These are phyloP conservation scores for Bothrops jararaca DNA, from an alignment of 2,113 vertebrate genomes.

Conservation along the genomic window DNA sequence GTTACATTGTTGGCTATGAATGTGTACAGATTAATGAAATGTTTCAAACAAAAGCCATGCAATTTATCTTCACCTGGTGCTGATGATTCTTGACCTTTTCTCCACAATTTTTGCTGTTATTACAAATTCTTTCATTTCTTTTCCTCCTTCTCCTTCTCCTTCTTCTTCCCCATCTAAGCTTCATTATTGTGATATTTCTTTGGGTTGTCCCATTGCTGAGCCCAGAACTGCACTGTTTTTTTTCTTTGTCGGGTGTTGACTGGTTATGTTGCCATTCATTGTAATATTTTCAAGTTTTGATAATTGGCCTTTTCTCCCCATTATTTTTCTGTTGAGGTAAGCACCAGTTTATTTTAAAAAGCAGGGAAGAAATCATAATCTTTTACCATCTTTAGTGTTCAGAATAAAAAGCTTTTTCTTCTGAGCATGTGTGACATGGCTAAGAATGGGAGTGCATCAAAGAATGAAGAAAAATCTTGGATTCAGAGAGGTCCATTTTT, in stretches of 20 bases:
- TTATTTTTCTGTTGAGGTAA: conserved; percentile 17
- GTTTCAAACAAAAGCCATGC: neutral
- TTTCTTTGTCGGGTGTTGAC: neutral
- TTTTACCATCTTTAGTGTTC: neutral
- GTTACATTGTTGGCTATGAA: neutral
- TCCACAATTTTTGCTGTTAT: neutral
- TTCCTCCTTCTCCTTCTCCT: too few relatives aligned
- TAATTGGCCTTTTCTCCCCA: neutral
- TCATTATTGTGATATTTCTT: neutral
- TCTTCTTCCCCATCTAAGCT: neutral
- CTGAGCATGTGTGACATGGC: neutral
- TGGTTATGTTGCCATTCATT: conserved; percentile 41
- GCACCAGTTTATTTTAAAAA: conserved; percentile 15
- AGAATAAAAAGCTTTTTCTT: neutral
- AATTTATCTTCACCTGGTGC: neutral
- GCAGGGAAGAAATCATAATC: neutral
- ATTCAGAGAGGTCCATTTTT: neutral
- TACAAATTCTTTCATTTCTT: neutral
- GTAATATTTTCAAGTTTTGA: conserved; percentile 27
- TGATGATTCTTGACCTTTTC: neutral
- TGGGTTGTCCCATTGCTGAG: neutral
- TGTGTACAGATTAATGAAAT: neutral
- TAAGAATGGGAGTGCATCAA: neutral
- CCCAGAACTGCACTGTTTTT: neutral
- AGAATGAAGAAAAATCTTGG: neutral